Conservation (phyloP, 2,797 vertebrate genomes). For the Coilia nasus region DNA sequence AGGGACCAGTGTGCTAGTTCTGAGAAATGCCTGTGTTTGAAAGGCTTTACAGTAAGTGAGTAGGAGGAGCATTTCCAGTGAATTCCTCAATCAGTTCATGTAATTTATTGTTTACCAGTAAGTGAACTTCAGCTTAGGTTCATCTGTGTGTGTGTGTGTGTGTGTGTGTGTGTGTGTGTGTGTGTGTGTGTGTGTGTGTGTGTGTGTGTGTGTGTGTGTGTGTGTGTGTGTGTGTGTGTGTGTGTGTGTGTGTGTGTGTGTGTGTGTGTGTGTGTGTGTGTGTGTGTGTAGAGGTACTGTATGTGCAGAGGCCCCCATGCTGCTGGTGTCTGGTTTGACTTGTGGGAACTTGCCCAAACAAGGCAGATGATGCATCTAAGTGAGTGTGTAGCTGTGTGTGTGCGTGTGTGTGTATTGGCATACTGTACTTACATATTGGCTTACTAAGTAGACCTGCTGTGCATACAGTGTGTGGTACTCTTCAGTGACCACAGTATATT, state of each 20-base stretch:
- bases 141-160: too few relatives aligned
- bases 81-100: background rate
- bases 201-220: too few relatives aligned
- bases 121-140: too few relatives aligned
- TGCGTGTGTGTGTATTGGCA: background rate
- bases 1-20: background rate
- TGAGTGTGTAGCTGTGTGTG: slow-evolving; percentile 29
- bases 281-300: background rate
- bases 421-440: background rate
- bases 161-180: too few relatives aligned
- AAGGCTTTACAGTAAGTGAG: background rate
- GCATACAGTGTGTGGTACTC: background rate
- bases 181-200: too few relatives aligned
- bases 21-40: background rate
- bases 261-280: background rate
- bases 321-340: background rate
- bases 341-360: slow-evolving; percentile 30
- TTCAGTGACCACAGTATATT: background rate
- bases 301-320: background rate
- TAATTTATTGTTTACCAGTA: too few relatives aligned
- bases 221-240: background rate
- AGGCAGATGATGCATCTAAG: slow-evolving; percentile 29
- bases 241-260: slow-evolving; percentile 22
- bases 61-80: background rate
- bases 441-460: background rate